These are phyloP conservation scores for Planiliza haematocheilus DNA, from an alignment of 2,113 vertebrate species.

Conservation along the genomic window DNA sequence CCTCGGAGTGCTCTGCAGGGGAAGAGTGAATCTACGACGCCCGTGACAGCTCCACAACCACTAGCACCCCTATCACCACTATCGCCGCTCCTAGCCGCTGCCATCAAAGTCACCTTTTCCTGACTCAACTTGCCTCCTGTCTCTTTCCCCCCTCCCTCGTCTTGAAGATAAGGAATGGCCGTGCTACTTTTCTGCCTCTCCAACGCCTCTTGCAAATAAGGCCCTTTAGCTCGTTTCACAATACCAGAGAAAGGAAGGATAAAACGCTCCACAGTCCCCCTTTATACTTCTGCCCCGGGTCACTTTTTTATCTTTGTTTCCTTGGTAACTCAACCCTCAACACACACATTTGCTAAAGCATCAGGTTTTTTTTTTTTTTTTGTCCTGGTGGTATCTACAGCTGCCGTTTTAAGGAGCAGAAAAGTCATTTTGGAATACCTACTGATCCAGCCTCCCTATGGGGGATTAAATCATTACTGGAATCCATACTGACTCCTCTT, in stretches of 20 bases:
- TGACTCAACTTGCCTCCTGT: slow-evolving; percentile 70
- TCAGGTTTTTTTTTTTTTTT: slow-evolving; percentile 36
- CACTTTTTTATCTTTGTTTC: slow-evolving; percentile 60
- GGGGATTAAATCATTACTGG: slow-evolving; percentile 67
- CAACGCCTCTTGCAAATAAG: slow-evolving; percentile 73
- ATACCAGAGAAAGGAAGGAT: slow-evolving; percentile 65
- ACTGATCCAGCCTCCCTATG: slow-evolving; percentile 62
- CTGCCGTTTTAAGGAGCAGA: slow-evolving; percentile 30
- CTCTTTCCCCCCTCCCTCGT: slow-evolving; percentile 39
- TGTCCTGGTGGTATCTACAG: slow-evolving; percentile 35
- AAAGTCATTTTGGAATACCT: slow-evolving; percentile 68
- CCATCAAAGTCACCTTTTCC: slow-evolving; percentile 62
- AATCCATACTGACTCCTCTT: slow-evolving; percentile 50
- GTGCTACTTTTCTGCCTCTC: slow-evolving; percentile 31
- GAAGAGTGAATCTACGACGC: slow-evolving; percentile 42
- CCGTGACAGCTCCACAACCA: slow-evolving; percentile 44
- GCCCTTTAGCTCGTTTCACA: slow-evolving; percentile 59
- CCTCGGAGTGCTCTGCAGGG: slow-evolving; percentile 35
- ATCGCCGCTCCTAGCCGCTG: slow-evolving; percentile 52
- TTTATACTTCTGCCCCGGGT: slow-evolving; percentile 34
- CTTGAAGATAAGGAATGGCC: slow-evolving; percentile 71
- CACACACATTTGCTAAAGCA: slow-evolving; percentile 44
- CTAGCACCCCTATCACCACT: slow-evolving; percentile 57
- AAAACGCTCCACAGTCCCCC: slow-evolving; percentile 40
- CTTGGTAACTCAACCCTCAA: slow-evolving; percentile 51